A percentile compares a stretch with the other conserved stretches of the same genome.
These are phyloP conservation scores for Drosophila picticornis DNA, from an alignment of 2,888 invertebrate species.

Conservation along the genomic window DNA sequence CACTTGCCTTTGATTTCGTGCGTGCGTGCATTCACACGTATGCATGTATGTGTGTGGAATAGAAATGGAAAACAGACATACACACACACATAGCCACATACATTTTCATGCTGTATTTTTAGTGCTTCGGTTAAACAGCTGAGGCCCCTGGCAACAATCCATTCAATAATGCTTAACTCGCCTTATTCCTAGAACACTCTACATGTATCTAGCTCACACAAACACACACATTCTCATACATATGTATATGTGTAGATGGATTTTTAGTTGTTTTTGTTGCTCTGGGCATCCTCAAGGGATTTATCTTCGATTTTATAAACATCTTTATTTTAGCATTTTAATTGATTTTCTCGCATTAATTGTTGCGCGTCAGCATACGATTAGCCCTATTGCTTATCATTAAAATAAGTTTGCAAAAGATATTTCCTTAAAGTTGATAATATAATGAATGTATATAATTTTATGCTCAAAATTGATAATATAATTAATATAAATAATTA, in stretches of 20 bases:
- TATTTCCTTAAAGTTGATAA: neutral
- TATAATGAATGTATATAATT: neutral
- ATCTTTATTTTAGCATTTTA: neutral
- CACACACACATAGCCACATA: conserved; percentile 3
- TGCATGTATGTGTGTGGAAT: conserved; percentile 11
- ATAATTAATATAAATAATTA: neutral
- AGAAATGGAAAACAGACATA: conserved; percentile 2
- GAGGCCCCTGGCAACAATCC: conserved; percentile 41
- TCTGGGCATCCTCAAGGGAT: conserved; percentile 7
- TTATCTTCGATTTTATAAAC: neutral
- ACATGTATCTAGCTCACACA: conserved; percentile 11
- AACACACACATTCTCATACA: neutral
- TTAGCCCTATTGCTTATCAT: neutral
- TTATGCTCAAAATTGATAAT: neutral
- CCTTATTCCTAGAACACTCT: conserved; percentile 29
- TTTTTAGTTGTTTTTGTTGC: neutral
- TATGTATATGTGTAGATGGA: neutral
- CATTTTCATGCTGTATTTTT: conserved; percentile 37
- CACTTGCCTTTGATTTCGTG: conserved; percentile 31
- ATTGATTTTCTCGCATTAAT: neutral
- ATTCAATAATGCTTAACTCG: conserved; percentile 7
- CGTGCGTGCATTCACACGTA: conserved; percentile 21
- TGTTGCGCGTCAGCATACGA: neutral
- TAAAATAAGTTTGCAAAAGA: neutral
- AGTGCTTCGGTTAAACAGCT: conserved; percentile 43